Evolutionary conservation across 2,888 invertebrate genomes (phyloP).

Genomic region (Nycteola revayana): DNA sequence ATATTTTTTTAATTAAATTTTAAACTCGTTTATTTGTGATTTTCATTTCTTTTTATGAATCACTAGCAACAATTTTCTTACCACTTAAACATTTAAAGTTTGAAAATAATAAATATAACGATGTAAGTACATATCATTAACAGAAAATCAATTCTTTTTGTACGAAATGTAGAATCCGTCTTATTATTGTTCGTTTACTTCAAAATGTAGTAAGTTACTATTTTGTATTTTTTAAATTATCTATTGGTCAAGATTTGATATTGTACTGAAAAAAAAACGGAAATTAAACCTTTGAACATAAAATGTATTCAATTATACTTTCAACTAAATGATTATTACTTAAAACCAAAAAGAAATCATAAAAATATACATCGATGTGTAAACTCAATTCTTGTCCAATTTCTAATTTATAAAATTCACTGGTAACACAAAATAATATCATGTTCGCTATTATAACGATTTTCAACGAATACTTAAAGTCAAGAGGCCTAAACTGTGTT

Average conservation of each 20-base stretch:
- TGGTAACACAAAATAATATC: conserved; percentile 17
- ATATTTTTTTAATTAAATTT: conserved; percentile 30
- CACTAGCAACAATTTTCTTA: too few relatives aligned
- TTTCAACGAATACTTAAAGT: conserved; percentile 41
- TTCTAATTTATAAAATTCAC: conserved; percentile 19
- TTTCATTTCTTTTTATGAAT: conserved; percentile 3
- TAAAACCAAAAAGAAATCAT: too few relatives aligned
- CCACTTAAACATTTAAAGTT: conserved; percentile 14
- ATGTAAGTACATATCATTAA: conserved; percentile 54
- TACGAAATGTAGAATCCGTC: conserved; percentile 43
- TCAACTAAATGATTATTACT: too few relatives aligned
- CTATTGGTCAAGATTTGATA: conserved; percentile 44
- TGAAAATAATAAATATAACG: conserved; percentile 42
- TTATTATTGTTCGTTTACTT: conserved; percentile 35
- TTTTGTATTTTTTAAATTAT: conserved; percentile 19
- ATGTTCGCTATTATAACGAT: conserved; percentile 28
- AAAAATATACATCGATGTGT: conserved; percentile 8
- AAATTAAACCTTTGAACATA: too few relatives aligned
- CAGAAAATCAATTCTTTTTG: conserved; percentile 11
- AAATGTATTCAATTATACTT: too few relatives aligned
- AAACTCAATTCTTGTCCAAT: conserved; percentile 28
- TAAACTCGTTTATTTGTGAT: neutral
- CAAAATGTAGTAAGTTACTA: conserved; percentile 23
- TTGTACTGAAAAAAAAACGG: conserved; percentile 16
- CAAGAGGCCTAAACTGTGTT: conserved; percentile 49